Base-by-base conservation (phyloP, 2,113 vertebrate species). In the Struthidea cinerea region DNA sequence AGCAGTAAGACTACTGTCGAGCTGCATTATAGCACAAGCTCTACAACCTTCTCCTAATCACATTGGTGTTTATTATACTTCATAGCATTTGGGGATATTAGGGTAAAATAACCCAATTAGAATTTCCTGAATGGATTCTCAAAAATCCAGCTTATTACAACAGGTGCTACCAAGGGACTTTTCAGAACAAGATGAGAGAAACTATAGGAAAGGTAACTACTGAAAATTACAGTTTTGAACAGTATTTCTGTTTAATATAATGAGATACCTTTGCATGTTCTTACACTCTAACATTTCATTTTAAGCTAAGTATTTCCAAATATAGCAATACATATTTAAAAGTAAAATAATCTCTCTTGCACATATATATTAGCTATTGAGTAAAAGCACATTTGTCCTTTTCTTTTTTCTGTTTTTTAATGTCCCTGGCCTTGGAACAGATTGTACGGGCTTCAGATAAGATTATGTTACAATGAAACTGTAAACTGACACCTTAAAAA, bases 401-500 rank as follows among this genome's bases (percentile, higher is more conserved):
- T 83, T 59, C 11, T 44, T 69, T 86, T 91, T 89, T 59, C 44
- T 87, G 9, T 37, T 77, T 80, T 87, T 93, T 78, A 39, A 93
- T 59, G 92, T 95, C 42, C 30, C n/a, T 87, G 88, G 35, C 46
- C 86, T 69, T 84, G 71, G 49, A 95, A 84, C 91, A 96, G 90
- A 96, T 53, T 84, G 67, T 53, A 70, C 16, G 5, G 46, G 22
- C 17, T 87, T 87, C 22, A 5, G 80, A 57, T 86, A 91, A 97
- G 89, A 81, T 89, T n/a, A 14, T 59, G 23, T 94, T 92, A 93
- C 55, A 95, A 90, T 68, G 32, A 50, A 80, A 90, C 78, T 71
- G 63, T 75, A 97, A 95, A 93, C 39, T 41, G 87, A 86, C 71
- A 87, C 87, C 75, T 91, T 90, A 85, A 94, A 95, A 86, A 95